Conservation (phyloP, 1,140 invertebrate genomes). For the Drosophila nigromelanica region DNA sequence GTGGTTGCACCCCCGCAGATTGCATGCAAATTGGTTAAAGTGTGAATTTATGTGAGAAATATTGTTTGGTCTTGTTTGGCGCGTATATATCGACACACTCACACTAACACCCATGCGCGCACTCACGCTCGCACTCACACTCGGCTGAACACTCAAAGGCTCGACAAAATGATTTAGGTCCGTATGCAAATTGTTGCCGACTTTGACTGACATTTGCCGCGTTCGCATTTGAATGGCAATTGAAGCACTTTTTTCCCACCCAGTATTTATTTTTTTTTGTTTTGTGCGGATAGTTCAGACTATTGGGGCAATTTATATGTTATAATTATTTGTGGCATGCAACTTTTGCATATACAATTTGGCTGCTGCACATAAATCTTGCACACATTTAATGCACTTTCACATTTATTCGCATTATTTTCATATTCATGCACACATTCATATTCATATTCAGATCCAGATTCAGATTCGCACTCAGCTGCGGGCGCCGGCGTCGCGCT, state of each 20-base stretch:
- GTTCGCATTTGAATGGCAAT: conserved; percentile 51
- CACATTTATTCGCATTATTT: conserved; percentile 65
- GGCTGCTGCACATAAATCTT: conserved; percentile 62
- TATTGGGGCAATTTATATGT: not conserved
- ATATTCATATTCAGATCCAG: conserved; percentile 28
- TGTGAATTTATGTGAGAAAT: conserved; percentile 84
- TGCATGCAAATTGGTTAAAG: conserved; percentile 83
- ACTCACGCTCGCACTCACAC: conserved; percentile 30
- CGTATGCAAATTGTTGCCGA: conserved; percentile 80
- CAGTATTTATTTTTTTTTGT: conserved; percentile 2
- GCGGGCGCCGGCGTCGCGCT: conserved; percentile 36
- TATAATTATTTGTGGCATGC: conserved; percentile 31
- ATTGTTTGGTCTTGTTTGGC: conserved; percentile 82
- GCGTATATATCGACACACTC: conserved; percentile 29
- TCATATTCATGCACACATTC: conserved; percentile 51
- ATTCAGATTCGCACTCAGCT: not conserved
- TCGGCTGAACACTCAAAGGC: conserved; percentile 51
- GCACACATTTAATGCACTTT: conserved; percentile 67
- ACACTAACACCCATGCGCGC: conserved; percentile 26
- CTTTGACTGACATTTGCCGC: conserved; percentile 78
- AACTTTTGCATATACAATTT: conserved; percentile 49
- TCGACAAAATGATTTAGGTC: conserved; percentile 82
- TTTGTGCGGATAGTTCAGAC: not conserved
- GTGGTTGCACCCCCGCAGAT: conserved; percentile 78
- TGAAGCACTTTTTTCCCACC: conserved; percentile 16